Evolutionary conservation across 2,888 invertebrate species (phyloP).

Genomic region (Philereme transversata): DNA sequence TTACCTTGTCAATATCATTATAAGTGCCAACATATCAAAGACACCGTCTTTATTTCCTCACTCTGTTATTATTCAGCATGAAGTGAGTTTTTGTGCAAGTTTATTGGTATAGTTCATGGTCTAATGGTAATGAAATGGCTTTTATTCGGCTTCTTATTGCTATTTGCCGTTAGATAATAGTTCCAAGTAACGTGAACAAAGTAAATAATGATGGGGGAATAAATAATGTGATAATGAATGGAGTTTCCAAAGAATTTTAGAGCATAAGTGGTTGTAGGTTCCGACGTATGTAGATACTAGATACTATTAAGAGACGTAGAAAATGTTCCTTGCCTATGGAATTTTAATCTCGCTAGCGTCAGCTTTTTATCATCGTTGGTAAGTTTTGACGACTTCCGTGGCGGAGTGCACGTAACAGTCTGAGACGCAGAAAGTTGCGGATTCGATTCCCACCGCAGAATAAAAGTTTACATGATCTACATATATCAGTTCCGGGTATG

Average conservation of each 20-base stretch:
- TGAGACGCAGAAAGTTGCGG: too few species aligned
- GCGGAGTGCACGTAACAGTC: too few species aligned
- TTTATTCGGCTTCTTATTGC: conserved; percentile 62
- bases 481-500: too few species aligned
- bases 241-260: conserved; percentile 7
- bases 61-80: conserved; percentile 70
- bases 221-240: conserved; percentile 21
- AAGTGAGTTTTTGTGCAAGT: conserved; percentile 69
- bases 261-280: too few species aligned
- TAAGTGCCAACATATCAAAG: conserved; percentile 59
- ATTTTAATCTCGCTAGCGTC: too few species aligned
- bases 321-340: too few species aligned
- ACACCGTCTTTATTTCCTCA: conserved; percentile 67
- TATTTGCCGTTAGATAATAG: conserved; percentile 53
- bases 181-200: conserved; percentile 48
- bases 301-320: too few species aligned
- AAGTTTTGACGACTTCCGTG: too few species aligned
- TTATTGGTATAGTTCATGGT: conserved; percentile 66
- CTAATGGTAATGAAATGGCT: conserved; percentile 62
- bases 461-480: too few species aligned
- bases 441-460: too few species aligned
- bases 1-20: conserved; percentile 63
- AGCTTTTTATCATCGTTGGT: too few species aligned
- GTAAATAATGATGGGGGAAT: conserved; percentile 42
- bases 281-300: too few species aligned